phyloP scores from a whole-genome alignment of 2,113 vertebrate species.

The Microtus oregoni region DNA sequence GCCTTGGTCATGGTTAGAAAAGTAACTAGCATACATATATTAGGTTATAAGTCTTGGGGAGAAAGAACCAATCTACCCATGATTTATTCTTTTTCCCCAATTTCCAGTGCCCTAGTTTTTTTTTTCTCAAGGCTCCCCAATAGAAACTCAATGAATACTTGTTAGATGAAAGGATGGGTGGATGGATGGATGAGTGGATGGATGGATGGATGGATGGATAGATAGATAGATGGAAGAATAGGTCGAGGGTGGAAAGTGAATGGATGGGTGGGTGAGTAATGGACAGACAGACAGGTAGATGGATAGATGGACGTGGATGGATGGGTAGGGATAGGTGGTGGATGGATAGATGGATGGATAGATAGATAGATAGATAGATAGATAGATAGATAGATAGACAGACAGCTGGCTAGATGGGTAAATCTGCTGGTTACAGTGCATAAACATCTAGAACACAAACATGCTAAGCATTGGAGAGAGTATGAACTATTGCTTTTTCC shows the following conservation, averaged over 20 bases:
- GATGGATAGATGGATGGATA: background rate
- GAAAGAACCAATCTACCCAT: background rate
- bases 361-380: too few species aligned
- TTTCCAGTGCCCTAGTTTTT: background rate
- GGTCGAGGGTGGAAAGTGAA: background rate
- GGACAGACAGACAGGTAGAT: too few species aligned
- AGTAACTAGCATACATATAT: too few species aligned
- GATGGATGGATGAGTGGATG: background rate
- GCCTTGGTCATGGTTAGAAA: background rate
- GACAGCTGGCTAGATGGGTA: background rate
- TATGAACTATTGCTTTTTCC: background rate
- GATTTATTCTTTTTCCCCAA: background rate
- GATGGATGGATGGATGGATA: too few species aligned
- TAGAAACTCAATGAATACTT: background rate
- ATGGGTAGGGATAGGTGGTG: too few species aligned
- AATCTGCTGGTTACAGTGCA: background rate
- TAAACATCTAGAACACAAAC: slow-evolving; percentile 47
- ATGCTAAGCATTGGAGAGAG: background rate
- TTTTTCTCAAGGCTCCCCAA: background rate
- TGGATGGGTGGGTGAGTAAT: background rate
- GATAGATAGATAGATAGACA: too few species aligned
- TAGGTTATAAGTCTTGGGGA: background rate
- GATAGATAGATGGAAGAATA: background rate
- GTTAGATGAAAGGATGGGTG: background rate
- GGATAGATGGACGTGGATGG: background rate